Base-by-base conservation (phyloP, 2,888 invertebrate species). In the Lasius fuliginosus region DNA sequence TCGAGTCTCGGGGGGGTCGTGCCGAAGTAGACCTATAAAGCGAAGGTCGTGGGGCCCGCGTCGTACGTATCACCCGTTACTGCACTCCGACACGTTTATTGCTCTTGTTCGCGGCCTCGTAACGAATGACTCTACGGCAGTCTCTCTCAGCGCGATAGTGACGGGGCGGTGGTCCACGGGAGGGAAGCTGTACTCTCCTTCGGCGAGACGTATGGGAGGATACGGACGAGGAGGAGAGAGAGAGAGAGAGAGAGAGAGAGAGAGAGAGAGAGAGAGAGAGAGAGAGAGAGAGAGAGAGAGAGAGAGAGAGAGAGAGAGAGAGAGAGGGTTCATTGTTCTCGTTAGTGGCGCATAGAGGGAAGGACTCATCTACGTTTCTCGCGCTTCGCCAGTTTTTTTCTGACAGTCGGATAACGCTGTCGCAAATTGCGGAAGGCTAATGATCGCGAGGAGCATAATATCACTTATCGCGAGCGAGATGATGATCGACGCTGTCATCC, bases 1-100 rank as follows among this genome's bases (percentile, higher is more conserved):
- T 95, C 94, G 94, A 91, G 93, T 94, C 95, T 94, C 94, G 89
- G 90, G 94, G 93, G 95, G 93, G 93, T 94, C 94, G 94, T 94
- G 93, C 92, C 92, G 89, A 92, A 93, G 92, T 92, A 93, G 93
- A 94, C 93, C 94, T 94, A 94, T 94, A 94, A 94, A 94, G 92
- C 92, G 92, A 93, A 94, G 93, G 92, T 93, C 92, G 93, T 92
- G 90, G 88, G 89, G 86, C 85, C 84, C 89, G 91, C 91, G 90
- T 90, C 89, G 90, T 90, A 92, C 92, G 91, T 92, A 93, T 92
- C 92, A 92, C 90, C 90, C 93, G 93, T 93, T 92, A 91, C 91
- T 92, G 91, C 91, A 92, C 92, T 92, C 91, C 89, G 91, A 90
- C 91, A 93, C 93, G 92, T 94, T 94, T 94, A 94, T 94, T 94